A percentile compares a stretch with the other conserved stretches of the same genome.
Evolutionary conservation across 2,888 invertebrate species (phyloP).

Genomic region (Colletes collaris): DNA sequence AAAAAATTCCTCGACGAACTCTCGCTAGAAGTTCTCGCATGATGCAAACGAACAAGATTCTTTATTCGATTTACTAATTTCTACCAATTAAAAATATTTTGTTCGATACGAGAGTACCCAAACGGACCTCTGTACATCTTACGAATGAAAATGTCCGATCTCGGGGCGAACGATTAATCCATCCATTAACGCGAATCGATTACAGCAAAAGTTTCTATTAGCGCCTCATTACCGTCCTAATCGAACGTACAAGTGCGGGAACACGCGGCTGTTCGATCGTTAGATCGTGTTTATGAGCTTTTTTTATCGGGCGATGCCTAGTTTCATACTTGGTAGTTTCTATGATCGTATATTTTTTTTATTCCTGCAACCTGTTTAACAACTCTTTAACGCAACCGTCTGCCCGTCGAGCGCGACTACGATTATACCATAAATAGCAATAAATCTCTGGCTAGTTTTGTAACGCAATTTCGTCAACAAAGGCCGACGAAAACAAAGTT

Average conservation of each 20-base stretch:
- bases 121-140: too few relatives aligned
- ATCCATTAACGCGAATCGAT: background rate
- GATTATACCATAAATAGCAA: background rate
- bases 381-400: background rate
- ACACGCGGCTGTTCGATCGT: background rate
- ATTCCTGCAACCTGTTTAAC: constrained; percentile 9
- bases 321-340: constrained; percentile 33
- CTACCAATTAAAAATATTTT: too few relatives aligned
- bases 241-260: background rate
- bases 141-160: background rate
- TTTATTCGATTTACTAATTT: too few relatives aligned
- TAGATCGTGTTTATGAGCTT: background rate
- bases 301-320: background rate
- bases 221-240: background rate
- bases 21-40: too few relatives aligned
- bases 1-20: too few relatives aligned
- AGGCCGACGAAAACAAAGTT: constrained; percentile 1
- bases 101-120: too few relatives aligned
- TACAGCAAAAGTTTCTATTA: background rate
- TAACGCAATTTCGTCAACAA: background rate
- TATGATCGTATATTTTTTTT: background rate
- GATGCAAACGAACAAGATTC: too few relatives aligned
- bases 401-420: background rate
- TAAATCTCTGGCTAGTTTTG: background rate
- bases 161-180: background rate